Percentiles rank a stretch among this genome's conserved stretches.
phyloP scores from a whole-genome alignment of 64 coral and sea anemone genomes.

The Hydrozoanthus tunicans region DNA sequence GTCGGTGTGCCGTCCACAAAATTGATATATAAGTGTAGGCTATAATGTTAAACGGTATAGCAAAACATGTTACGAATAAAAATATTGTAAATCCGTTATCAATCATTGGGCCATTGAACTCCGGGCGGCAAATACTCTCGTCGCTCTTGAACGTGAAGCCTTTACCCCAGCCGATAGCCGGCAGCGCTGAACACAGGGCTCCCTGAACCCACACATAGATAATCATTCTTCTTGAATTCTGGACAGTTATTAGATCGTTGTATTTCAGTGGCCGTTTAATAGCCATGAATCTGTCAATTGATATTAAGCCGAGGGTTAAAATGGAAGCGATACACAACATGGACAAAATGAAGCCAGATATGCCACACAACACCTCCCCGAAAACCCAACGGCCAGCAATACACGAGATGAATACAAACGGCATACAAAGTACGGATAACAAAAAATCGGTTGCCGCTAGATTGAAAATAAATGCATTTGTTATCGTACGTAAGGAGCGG shows the following conservation, averaged over 20 bases:
- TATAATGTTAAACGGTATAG: slow-evolving; percentile 70
- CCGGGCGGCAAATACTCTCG: slow-evolving; percentile 77
- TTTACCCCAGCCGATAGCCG: slow-evolving; percentile 75
- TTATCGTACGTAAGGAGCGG: slow-evolving; percentile 76
- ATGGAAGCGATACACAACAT: slow-evolving; percentile 83
- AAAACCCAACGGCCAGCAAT: slow-evolving; percentile 76
- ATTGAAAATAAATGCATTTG: slow-evolving; percentile 89
- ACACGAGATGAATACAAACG: slow-evolving; percentile 74
- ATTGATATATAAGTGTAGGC: slow-evolving; percentile 82
- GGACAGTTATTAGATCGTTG: slow-evolving; percentile 56
- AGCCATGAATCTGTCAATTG: slow-evolving; percentile 85
- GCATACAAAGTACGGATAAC: slow-evolving; percentile 77
- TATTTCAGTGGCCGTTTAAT: slow-evolving; percentile 88
- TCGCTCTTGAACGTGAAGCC: slow-evolving; percentile 64
- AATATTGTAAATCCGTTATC: slow-evolving; percentile 91
- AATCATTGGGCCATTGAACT: slow-evolving; percentile 67
- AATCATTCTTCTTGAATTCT: slow-evolving; percentile 58
- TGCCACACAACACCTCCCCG: slow-evolving; percentile 58
- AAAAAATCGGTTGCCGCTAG: slow-evolving; percentile 84
- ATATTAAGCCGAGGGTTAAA: slow-evolving; percentile 76
- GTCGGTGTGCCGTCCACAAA: slow-evolving; percentile 73
- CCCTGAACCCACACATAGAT: slow-evolving; percentile 69
- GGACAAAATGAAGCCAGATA: slow-evolving; percentile 78
- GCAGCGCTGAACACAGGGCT: slow-evolving; percentile 59
- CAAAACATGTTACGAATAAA: slow-evolving; percentile 77